phyloP scores from a whole-genome alignment of 2,113 vertebrate genomes.

The Istiophorus platypterus region DNA sequence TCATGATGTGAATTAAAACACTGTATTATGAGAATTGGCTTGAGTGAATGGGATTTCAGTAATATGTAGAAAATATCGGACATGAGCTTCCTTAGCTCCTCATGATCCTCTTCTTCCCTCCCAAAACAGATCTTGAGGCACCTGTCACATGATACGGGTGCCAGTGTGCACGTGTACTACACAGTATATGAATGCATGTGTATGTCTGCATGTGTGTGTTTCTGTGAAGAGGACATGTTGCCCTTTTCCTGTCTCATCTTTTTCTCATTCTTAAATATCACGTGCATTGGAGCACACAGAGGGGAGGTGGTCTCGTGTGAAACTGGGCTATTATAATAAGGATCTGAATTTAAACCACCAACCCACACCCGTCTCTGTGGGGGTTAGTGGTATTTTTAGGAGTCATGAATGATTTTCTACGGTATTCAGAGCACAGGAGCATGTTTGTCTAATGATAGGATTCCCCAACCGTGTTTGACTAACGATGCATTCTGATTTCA shows the following conservation, averaged over 20 bases:
- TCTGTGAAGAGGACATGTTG: constrained; percentile 34
- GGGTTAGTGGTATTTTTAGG: constrained; percentile 63
- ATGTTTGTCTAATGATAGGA: constrained; percentile 51
- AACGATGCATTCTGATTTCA: constrained; percentile 62
- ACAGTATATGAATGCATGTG: too few species aligned
- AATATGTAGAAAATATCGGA: background rate
- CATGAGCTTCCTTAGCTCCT: background rate
- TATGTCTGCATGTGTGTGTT: background rate
- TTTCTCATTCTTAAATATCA: constrained; percentile 46
- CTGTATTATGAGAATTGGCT: background rate
- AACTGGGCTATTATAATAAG: constrained; percentile 39
- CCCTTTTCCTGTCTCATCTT: constrained; percentile 47
- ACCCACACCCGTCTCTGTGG: constrained; percentile 29
- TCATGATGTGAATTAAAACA: background rate
- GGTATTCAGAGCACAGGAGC: constrained; percentile 20
- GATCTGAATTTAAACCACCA: constrained; percentile 38
- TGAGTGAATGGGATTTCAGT: background rate
- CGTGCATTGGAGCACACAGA: constrained; percentile 26
- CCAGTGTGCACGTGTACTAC: too few species aligned
- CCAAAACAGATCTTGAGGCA: background rate
- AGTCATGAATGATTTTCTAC: constrained; percentile 54
- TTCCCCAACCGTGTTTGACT: constrained; percentile 48
- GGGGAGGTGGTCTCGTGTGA: constrained; percentile 24
- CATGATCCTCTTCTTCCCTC: background rate
- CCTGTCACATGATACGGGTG: background rate